Evolutionary conservation across 2,888 invertebrate genomes (phyloP).

Genomic region (Isoperla grammatica): DNA sequence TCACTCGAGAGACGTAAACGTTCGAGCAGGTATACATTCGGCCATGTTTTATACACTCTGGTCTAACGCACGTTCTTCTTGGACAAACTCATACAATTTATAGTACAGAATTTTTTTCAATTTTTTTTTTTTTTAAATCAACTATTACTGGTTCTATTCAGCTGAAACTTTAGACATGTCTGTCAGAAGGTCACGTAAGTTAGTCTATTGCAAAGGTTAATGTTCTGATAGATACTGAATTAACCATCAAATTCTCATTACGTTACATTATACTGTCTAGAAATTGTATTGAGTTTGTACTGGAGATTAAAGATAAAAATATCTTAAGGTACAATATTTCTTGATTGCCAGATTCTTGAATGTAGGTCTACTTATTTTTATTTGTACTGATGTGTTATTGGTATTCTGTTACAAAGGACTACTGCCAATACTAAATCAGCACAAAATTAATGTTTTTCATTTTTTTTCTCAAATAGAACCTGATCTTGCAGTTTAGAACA

Average conservation of each 20-base stretch:
- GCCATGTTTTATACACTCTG: constrained; percentile 2
- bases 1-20: constrained; percentile 87
- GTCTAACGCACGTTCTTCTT: not conserved
- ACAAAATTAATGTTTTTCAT: too few species aligned
- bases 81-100: too few species aligned
- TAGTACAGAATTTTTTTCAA: constrained; percentile 14
- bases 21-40: constrained; percentile 77
- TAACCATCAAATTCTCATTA: too few species aligned
- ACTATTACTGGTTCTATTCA: not conserved
- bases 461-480: too few species aligned
- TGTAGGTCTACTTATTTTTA: not conserved
- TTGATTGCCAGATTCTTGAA: too few species aligned
- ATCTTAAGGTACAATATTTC: not conserved
- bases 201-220: too few species aligned
- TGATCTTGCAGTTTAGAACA: not conserved
- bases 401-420: too few species aligned
- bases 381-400: not conserved
- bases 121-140: constrained; percentile 1
- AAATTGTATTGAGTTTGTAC: not conserved
- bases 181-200: too few species aligned
- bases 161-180: not conserved
- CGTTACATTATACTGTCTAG: too few species aligned
- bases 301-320: not conserved
- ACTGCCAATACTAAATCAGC: too few species aligned
- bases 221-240: too few species aligned